These are phyloP conservation scores for Gastrophysa polygoni DNA, from an alignment of 2,888 invertebrate species.

Conservation along the genomic window DNA sequence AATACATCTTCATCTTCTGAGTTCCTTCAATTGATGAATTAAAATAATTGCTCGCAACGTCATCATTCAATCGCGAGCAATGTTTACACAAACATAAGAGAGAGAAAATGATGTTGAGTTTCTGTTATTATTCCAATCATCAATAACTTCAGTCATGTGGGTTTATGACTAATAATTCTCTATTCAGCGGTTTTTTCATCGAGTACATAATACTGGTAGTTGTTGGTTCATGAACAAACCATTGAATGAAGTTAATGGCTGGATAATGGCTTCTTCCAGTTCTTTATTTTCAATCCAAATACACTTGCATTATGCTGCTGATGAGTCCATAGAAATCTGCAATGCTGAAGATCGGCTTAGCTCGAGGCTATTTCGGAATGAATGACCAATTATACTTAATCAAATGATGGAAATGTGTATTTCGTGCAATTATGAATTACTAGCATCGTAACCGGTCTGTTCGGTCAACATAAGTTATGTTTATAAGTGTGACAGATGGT, in stretches of 20 bases:
- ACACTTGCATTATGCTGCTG: neutral
- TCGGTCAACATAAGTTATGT: no score
- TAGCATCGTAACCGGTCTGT: neutral
- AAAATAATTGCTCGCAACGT: slow-evolving; percentile 8
- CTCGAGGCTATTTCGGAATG: neutral
- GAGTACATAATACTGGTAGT: slow-evolving; percentile 6
- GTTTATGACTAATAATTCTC: slow-evolving; percentile 16
- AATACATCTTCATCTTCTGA: slow-evolving; percentile 11
- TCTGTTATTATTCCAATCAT: slow-evolving; percentile 13
- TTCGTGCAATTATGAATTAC: neutral
- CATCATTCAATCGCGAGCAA: slow-evolving; percentile 12
- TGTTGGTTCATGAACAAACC: slow-evolving; percentile 6
- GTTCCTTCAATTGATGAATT: slow-evolving; percentile 13
- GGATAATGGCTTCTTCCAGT: neutral
- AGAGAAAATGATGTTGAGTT: slow-evolving; percentile 11
- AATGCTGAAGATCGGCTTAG: neutral
- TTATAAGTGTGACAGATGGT: no score
- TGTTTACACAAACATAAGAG: slow-evolving; percentile 13
- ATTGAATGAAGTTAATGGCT: neutral
- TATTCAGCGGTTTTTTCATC: slow-evolving; percentile 9
- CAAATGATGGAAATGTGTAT: neutral
- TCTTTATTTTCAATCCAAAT: slow-evolving; percentile 2
- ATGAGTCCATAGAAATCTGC: neutral
- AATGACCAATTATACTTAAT: neutral
- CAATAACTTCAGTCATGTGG: slow-evolving; percentile 15